Evolutionary conservation across 2,113 vertebrate genomes (phyloP), one percentile per base, ranked within the genome.

Genomic region (Tachysurus fulvidraco): DNA sequence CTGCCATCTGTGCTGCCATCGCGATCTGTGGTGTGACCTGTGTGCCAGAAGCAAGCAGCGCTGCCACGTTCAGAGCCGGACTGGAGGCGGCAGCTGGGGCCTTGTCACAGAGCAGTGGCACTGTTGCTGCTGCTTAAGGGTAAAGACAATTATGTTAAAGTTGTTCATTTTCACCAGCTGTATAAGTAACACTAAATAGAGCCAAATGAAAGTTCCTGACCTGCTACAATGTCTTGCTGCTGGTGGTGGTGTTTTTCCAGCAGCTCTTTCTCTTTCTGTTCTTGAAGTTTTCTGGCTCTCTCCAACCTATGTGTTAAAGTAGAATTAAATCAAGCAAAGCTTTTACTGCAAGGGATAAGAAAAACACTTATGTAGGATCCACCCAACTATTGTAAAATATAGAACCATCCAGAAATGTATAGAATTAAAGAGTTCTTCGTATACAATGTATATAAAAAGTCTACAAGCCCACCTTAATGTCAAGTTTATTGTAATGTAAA

Each of bases 1-100:
- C 98, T 80, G 98, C 98, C 98, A 99, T 99, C 69, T 99, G 98
- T 64, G 98, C 98, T 59, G 98, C 98, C 98, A 99, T 98, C 46
- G 98, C 98, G 4, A 99, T 98, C 90, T 99, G 98, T 88, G 98
- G 98, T 17, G 98, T 99, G 87, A 99, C 98, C 91, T 99, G 98
- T 0, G 98, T 99, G 86, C 98, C 98, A 0, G 98, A 98, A 0
- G 98, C 98, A 93, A 99, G 94, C 28, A 99, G 96, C 55, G 98
- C 98, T 0, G 98, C 98, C 17, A 99, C 98, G 0, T 99, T 99
- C 86, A 99, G 96, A 19, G 96, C 96, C 0, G 97, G 97, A 83
- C 95, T 95, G 0, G 96, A 90, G 4, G 90, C 89, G 0, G 89
- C 82, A 0, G 85, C 90, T 0, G 89, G 90, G 1, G 87, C 88